A percentile compares a stretch with the other conserved stretches of the same genome.
Evolutionary conservation across 2,888 invertebrate genomes (phyloP).

Genomic region (Cantharis flavilabris): DNA sequence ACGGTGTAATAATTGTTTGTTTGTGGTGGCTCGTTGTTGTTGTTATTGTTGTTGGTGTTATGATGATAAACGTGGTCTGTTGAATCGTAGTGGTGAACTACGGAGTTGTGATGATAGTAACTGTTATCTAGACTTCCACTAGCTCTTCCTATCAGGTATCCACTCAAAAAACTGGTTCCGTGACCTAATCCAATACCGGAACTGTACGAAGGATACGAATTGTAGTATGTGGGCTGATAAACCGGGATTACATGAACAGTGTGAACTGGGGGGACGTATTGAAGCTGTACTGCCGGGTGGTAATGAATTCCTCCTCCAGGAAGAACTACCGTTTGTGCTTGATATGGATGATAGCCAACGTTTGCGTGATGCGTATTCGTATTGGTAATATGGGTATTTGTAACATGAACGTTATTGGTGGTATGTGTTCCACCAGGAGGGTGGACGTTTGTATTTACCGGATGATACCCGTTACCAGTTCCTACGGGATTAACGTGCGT

Average conservation of each 20-base stretch:
- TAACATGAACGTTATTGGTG: neutral
- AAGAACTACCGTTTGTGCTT: neutral
- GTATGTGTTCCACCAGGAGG: neutral
- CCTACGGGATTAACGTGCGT: neutral
- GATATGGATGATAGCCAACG: neutral
- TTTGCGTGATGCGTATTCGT: neutral
- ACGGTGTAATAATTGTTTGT: constrained; percentile 4
- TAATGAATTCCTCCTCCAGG: neutral
- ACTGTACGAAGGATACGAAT: neutral
- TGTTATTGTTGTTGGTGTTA: neutral
- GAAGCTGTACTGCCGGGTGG: neutral
- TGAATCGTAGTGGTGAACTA: neutral
- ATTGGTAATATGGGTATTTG: neutral
- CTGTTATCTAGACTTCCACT: neutral
- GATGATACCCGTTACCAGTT: neutral
- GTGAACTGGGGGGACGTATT: neutral
- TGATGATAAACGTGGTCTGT: neutral
- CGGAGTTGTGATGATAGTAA: neutral
- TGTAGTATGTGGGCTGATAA: neutral
- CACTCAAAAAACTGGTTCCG: neutral
- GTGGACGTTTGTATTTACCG: neutral
- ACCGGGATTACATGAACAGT: neutral
- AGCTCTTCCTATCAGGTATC: neutral
- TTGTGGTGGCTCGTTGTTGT: neutral
- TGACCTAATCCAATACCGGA: neutral